A percentile compares a stretch with the other conserved stretches of the same genome.
Evolutionary conservation across 2,888 invertebrate genomes (phyloP).

Genomic region (Heliconius ethilla): DNA sequence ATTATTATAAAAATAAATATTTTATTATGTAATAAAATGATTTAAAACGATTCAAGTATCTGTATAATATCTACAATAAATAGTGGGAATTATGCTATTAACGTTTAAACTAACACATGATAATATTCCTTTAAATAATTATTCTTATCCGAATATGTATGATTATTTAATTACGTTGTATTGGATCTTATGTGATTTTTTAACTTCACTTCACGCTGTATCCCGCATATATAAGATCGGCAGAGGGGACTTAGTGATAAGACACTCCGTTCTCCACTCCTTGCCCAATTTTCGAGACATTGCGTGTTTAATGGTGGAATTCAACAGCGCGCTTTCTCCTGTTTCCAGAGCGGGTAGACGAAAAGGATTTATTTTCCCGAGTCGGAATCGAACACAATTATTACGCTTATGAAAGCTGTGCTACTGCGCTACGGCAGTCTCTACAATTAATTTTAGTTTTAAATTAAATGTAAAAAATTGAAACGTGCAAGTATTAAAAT

Average conservation of each 20-base stretch:
- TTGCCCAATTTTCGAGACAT: too few relatives aligned
- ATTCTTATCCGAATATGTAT: conserved; percentile 2
- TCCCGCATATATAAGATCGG: background rate
- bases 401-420: background rate
- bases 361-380: background rate
- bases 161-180: background rate
- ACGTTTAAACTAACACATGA: background rate
- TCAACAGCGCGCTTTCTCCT: background rate
- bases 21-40: background rate
- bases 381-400: background rate
- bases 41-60: background rate
- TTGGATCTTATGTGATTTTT: background rate
- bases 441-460: background rate
- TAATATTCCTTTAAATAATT: background rate
- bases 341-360: background rate
- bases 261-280: background rate
- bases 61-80: conserved; percentile 15
- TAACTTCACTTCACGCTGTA: background rate
- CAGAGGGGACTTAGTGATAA: background rate
- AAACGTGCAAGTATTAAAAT: background rate
- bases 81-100: background rate
- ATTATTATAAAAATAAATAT: background rate
- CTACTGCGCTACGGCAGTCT: background rate
- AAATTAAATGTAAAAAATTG: background rate
- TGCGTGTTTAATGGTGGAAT: background rate